These are phyloP conservation scores for Pandemis corylana DNA, from an alignment of 2,888 invertebrate species.

Conservation along the genomic window DNA sequence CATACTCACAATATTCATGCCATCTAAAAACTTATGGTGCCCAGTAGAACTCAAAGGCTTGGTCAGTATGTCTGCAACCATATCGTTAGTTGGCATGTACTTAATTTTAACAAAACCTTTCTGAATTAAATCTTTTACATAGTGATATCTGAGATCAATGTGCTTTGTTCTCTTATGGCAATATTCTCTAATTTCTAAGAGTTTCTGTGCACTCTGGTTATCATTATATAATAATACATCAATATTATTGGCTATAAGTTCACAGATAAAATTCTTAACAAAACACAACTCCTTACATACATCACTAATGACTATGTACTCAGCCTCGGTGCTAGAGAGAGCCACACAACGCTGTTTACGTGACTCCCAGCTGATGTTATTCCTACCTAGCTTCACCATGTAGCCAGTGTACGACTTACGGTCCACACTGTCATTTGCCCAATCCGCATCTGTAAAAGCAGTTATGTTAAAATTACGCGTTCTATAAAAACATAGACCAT, in stretches of 20 bases:
- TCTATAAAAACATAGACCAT: not conserved
- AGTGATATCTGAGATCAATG: not conserved
- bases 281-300: not conserved
- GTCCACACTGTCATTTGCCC: not conserved
- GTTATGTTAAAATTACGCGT: not conserved
- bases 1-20: no score
- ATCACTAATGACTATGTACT: not conserved
- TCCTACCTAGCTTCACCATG: not conserved
- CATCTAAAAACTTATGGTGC: no score
- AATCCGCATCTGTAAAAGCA: slow-evolving; percentile 11
- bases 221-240: not conserved
- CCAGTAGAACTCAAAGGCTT: not conserved
- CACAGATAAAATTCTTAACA: not conserved
- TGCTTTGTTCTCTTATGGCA: not conserved
- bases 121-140: not conserved
- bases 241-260: not conserved
- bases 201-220: not conserved
- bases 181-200: not conserved
- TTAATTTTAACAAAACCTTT: not conserved
- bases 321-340: not conserved
- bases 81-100: not conserved
- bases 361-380: not conserved
- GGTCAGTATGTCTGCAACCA: not conserved
- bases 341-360: not conserved
- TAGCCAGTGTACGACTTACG: slow-evolving; percentile 10